Conservation (phyloP, 2,113 vertebrate species). For the Glaucomys volans region DNA sequence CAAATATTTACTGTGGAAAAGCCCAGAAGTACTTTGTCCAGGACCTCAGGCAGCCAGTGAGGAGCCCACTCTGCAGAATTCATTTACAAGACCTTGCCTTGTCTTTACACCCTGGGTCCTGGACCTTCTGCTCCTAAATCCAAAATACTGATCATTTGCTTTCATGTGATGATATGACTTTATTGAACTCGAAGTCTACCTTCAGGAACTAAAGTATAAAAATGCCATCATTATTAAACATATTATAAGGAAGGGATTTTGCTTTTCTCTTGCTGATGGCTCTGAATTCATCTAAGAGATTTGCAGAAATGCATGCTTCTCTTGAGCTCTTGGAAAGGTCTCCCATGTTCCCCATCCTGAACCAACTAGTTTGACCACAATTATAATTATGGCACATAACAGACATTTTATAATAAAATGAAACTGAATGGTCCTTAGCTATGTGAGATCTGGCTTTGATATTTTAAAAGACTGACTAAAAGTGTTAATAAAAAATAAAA, state of each 20-base stretch:
- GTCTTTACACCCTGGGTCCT: not conserved
- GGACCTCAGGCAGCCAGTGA: not conserved
- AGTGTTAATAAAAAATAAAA: not conserved
- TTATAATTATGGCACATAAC: not conserved
- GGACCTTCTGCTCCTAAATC: not conserved
- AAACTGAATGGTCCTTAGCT: not conserved
- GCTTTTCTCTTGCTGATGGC: not conserved
- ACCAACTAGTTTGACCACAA: not conserved
- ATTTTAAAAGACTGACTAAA: not conserved
- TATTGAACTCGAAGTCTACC: not conserved
- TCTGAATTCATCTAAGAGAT: slow-evolving; percentile 2
- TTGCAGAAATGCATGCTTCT: not conserved
- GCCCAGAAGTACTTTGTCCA: not conserved
- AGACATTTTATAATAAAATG: not conserved
- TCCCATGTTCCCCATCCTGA: not conserved
- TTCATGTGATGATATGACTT: not conserved
- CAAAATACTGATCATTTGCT: not conserved
- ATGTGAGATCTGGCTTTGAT: not conserved
- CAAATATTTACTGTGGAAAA: slow-evolving; percentile 40
- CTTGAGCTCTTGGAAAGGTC: not conserved
- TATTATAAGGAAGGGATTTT: not conserved
- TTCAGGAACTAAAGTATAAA: slow-evolving; percentile 13
- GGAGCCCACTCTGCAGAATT: not conserved
- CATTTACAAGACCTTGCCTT: not conserved
- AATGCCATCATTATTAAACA: not conserved